Conservation (phyloP, 2,113 vertebrate species). For the Chaenocephalus aceratus region DNA sequence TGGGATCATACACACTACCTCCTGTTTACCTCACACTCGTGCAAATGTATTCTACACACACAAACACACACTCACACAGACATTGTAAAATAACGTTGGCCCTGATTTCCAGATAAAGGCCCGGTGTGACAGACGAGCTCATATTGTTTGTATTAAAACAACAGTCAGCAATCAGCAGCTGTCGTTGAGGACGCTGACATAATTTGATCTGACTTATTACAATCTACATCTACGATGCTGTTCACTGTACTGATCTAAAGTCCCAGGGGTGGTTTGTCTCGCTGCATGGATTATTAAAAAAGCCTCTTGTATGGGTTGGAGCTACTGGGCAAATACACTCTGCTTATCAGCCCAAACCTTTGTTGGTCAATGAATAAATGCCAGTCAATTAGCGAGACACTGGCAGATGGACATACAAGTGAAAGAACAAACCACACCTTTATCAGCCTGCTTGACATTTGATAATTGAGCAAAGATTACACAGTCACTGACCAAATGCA, state of each 20-base stretch:
- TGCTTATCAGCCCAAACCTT: constrained; percentile 49
- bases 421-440: constrained; percentile 10
- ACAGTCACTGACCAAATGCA: constrained; percentile 2
- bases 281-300: constrained; percentile 29
- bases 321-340: constrained; percentile 35
- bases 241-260: constrained; percentile 17
- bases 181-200: not conserved
- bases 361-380: constrained; percentile 42
- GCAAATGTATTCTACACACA: constrained; percentile 26
- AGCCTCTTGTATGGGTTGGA: constrained; percentile 3
- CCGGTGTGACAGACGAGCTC: constrained; percentile 31
- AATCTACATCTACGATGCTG: constrained; percentile 5
- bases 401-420: constrained; percentile 26
- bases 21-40: constrained; percentile 74
- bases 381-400: constrained; percentile 38
- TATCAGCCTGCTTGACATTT: constrained; percentile 7
- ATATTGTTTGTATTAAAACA: constrained; percentile 34
- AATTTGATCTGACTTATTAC: constrained; percentile 11
- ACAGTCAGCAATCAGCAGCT: not conserved
- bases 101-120: constrained; percentile 45
- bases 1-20: constrained; percentile 69
- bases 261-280: constrained; percentile 7
- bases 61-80: constrained; percentile 7
- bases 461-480: constrained; percentile 27
- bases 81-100: constrained; percentile 23